These are phyloP conservation scores for Bedellia somnulentella DNA, from an alignment of 2,888 invertebrate species.

Conservation along the genomic window DNA sequence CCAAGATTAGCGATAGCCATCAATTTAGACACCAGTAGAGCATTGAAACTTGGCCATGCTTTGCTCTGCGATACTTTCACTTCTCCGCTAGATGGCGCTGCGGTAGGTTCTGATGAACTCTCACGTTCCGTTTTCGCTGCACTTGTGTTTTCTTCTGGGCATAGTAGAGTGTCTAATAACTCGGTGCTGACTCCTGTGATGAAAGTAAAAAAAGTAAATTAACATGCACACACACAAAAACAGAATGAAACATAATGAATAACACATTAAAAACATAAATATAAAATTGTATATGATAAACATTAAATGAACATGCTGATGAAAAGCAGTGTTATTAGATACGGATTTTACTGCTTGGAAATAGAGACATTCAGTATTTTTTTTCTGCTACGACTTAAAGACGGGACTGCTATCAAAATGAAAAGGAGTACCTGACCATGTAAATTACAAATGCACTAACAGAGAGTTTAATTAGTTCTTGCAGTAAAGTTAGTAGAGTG, in stretches of 20 bases:
- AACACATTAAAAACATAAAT: conserved; percentile 2
- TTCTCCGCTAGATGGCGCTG: conserved; percentile 20
- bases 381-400: no score
- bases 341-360: no score
- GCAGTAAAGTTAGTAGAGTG: no score
- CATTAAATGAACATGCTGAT: neutral
- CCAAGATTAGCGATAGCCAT: conserved; percentile 80
- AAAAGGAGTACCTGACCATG: no score
- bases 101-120: conserved; percentile 10
- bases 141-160: conserved; percentile 46
- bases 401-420: no score
- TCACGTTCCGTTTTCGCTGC: neutral
- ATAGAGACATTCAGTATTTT: no score
- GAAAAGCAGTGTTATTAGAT: neutral
- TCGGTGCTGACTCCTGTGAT: conserved; percentile 78
- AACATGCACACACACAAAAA: neutral
- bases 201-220: conserved; percentile 7
- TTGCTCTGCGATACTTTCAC: conserved; percentile 18
- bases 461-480: no score
- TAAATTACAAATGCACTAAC: no score
- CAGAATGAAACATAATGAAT: conserved; percentile 8
- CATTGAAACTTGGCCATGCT: conserved; percentile 72
- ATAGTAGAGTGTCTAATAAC: conserved; percentile 75
- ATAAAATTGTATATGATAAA: neutral
- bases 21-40: conserved; percentile 78